Conservation (phyloP, 2,113 vertebrate genomes). For the Regulus satrapa region DNA sequence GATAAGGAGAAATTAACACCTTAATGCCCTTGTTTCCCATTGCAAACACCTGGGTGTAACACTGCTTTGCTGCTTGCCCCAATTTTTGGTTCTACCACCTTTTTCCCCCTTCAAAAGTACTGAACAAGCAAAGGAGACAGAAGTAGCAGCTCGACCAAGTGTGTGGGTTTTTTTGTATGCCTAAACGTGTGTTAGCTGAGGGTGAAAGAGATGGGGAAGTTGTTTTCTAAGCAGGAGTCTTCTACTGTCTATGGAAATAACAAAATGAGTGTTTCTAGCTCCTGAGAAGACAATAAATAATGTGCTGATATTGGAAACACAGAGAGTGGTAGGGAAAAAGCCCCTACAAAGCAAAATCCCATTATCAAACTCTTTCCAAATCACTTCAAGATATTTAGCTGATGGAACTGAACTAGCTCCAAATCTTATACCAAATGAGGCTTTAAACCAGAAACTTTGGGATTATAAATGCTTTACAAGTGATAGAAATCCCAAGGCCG, state of each 20-base stretch:
- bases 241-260: not conserved
- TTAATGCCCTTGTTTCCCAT: not conserved
- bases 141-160: not conserved
- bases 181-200: not conserved
- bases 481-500: not conserved
- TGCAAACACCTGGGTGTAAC: not conserved
- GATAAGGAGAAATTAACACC: not conserved
- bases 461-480: not conserved
- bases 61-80: not conserved
- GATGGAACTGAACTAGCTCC: not conserved
- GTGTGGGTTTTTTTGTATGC: not conserved
- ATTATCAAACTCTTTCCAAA: not conserved
- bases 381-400: not conserved
- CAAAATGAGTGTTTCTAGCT: not conserved
- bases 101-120: constrained; percentile 10
- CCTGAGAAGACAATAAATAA: not conserved
- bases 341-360: not conserved
- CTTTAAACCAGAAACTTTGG: not conserved
- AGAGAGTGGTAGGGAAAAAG: not conserved
- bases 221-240: not conserved
- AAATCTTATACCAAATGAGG: not conserved
- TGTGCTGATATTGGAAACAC: not conserved
- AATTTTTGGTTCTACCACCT: not conserved
- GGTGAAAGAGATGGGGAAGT: not conserved
- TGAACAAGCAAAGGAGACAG: constrained; percentile 31